Evolutionary conservation across 2,113 vertebrate genomes (phyloP), one percentile per base, ranked within the genome.

Genomic region (Zosterops borbonicus): DNA sequence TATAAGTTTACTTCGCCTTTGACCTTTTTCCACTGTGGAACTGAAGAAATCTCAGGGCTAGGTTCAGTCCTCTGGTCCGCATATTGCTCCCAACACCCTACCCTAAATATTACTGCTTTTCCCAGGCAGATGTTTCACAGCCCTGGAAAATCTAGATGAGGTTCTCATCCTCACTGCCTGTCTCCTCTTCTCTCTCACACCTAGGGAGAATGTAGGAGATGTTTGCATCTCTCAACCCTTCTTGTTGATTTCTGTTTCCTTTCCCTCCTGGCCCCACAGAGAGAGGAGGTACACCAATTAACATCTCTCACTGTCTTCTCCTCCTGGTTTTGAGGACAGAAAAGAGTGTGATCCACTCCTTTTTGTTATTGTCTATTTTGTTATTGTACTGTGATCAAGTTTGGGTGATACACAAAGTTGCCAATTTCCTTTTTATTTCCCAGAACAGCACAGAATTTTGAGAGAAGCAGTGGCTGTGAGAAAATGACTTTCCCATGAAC

Each of bases 201-300:
- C 33, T 33, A 33, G 41, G 50, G 77, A 62, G 5, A 23, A 55
- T 6, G 24, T 14, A 70, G n/a, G 35, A 74, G 29, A n/a, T 6
- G 2, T 24, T 60, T 0, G 0, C 24, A 11, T 50, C 16, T 67
- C 62, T 56, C 52, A 11, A 47, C 12, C 3, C 8, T 63, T 81
- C 19, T 8, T 70, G 27, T 0, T 65, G 71, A 47, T 83, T 90
- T 80, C 46, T 91, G 55, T 58, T 92, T 86, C 37, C 44, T 55
- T 62, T 81, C 42, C 52, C 46, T 90, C 46, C 24, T 42, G 46
- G 33, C 39, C 39, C 23, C 12, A 22, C 3, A 3, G 55, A 52
- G 70, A 68, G 25, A 46, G 2, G 18, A 58, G 15, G 9, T 18
- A 6, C 41, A 55, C 46, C 63, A 39, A 21, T 11, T 49, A 71